A percentile compares a stretch with the other conserved stretches of the same genome.
Conservation (phyloP, 2,888 invertebrate species). For the Caenorhabditis zanzibari region DNA sequence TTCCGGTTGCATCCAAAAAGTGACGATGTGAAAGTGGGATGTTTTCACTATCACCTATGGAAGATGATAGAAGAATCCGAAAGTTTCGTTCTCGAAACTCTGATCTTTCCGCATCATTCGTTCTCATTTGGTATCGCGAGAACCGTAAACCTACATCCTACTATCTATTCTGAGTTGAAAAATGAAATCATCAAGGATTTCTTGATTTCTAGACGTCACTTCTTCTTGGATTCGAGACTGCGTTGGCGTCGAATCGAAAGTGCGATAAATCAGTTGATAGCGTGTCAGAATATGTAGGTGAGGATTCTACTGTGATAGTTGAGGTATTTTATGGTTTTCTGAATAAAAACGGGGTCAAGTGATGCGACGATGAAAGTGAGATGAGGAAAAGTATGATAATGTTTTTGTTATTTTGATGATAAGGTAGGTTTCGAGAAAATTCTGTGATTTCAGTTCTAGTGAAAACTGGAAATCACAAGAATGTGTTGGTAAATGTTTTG, state of each 20-base stretch:
- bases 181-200: constrained; percentile 19
- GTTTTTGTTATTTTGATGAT: constrained; percentile 4
- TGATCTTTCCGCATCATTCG: constrained; percentile 25
- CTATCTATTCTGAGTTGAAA: constrained; percentile 3
- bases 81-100: constrained; percentile 20
- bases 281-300: neutral
- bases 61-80: neutral
- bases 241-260: constrained; percentile 12
- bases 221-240: neutral
- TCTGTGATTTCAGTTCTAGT: constrained; percentile 12
- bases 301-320: constrained; percentile 20
- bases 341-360: constrained; percentile 7
- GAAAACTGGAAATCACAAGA: too few relatives aligned
- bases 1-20: neutral
- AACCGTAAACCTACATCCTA: constrained; percentile 32
- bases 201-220: constrained; percentile 34
- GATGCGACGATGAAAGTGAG: neutral
- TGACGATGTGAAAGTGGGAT: neutral
- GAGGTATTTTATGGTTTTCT: constrained; percentile 9
- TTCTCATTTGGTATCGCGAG: constrained; percentile 8
- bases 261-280: constrained; percentile 14
- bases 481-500: too few relatives aligned
- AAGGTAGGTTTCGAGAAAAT: constrained; percentile 3
- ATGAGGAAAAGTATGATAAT: constrained; percentile 14
- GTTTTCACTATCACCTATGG: neutral